phyloP scores from a whole-genome alignment of 2,888 invertebrate species.

The Drosophila mayaguana region DNA sequence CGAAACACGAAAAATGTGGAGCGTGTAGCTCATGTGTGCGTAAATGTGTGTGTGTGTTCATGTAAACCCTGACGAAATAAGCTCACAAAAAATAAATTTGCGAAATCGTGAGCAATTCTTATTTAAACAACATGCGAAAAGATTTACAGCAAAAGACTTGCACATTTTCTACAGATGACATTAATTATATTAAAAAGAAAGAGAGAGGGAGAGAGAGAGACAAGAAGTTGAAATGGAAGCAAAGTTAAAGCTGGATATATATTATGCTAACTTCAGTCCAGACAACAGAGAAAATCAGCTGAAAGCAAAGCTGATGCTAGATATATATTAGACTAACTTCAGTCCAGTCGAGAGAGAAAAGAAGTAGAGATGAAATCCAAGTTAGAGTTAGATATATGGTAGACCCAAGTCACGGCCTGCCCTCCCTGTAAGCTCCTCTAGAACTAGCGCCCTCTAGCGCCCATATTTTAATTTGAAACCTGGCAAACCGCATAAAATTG shows the following conservation, averaged over 20 bases:
- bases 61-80: slow-evolving; percentile 34
- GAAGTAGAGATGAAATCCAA: no score
- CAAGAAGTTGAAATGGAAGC: no score
- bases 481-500: background rate
- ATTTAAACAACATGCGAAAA: slow-evolving; percentile 19
- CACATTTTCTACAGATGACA: slow-evolving; percentile 9
- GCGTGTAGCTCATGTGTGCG: slow-evolving; percentile 25
- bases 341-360: background rate
- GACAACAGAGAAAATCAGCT: background rate
- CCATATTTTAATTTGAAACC: background rate
- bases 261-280: background rate
- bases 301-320: background rate
- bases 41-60: slow-evolving; percentile 1
- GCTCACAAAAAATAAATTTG: slow-evolving; percentile 25
- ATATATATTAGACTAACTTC: background rate
- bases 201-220: background rate
- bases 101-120: slow-evolving; percentile 33
- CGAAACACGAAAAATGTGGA: slow-evolving; percentile 66
- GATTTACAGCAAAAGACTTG: slow-evolving; percentile 41
- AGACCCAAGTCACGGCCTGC: background rate
- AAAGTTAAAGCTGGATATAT: background rate
- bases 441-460: no score
- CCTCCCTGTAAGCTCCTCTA: background rate
- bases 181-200: slow-evolving; percentile 12
- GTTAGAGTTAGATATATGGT: no score